Evolutionary conservation across 2,888 invertebrate genomes (phyloP), one percentile per base, ranked within the genome.

Genomic region (Hypena proboscidalis): DNA sequence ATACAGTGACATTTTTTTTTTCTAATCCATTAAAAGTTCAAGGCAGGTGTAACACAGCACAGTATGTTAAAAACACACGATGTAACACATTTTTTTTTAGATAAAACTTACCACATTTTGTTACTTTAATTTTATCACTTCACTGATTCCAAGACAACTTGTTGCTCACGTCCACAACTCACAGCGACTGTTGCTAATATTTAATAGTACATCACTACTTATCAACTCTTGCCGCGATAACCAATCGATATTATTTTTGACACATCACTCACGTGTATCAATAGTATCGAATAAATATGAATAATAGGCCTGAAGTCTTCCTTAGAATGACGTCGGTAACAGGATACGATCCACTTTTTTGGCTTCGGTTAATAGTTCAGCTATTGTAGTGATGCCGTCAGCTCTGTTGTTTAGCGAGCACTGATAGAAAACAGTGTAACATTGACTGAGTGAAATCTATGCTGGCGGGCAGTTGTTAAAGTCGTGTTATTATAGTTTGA

Each of bases 101-200:
- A 2, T 13, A 4, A 17, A 26, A 68, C 74, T 72, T 59, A 74
- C 74, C 74, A 74, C 75, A 74, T 74, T 29, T 66, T 74, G 57
- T 36, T 40, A 13, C 47, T 49, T 36, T 46, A 54, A 31, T 37
- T 45, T 37, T 33, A 47, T 46, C 31, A 46, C 45, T 37, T 40
- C 55, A 52, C 55, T 58, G 30, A 50, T 45, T 49, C 13, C 41
- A 26, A 54, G 42, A 44, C 48, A 55, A 43, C 43, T 27, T 23
- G 48, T 43, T 39, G 45, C 47, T 19, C 39, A 53, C 51, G 49
- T 67, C 70, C 69, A n/a, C n/a, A 64, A 49, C 34, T 37, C 35
- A 36, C 41, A 37, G 14, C 35, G 36, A 34, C 42, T 19, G 47
- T 35, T 60, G 45, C 57, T 39, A 53, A 53, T 44, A 46, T 62